Base-by-base conservation (phyloP, 2,888 invertebrate genomes). In the Spatulosminthurus flaviceps region DNA sequence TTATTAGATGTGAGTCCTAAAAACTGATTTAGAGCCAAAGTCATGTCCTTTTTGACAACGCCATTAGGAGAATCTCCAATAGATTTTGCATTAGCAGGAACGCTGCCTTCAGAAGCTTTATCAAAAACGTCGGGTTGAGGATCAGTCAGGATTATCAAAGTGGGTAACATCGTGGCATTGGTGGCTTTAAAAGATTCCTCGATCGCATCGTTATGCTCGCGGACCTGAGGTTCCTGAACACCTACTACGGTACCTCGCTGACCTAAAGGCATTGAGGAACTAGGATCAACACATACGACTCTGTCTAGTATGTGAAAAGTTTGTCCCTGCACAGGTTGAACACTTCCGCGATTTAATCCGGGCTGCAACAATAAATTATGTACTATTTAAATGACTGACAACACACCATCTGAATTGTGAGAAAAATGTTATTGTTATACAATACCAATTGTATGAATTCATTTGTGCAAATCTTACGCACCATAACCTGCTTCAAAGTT, bases 201-300 rank as follows among this genome's bases (percentile, higher is more conserved):
- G 75, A 79, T 80, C 16, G 81, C 75, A 22, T 81, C 82, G n/a
- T 80, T 79, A 28, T 69, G 42, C n/a, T 70, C 67, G 16, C 42
- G 71, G 21, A 82, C 78, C 22, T 82, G 81, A 0, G 84, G 84
- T 21, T 80, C 78, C 26, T 85, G 84, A 9, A 83, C 88, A 83
- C 90, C 95, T n/a, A 95, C 92, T 0, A 98, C 89, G 0, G 95
- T 97, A 34, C 98, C 98, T 82, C 92, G 91, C 13, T 91, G 89
- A 0, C 96, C 97, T 5, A 94, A 88, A 0, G 96, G 96, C 21
- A 95, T 94, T 0, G 93, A 90, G 86, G 92, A 93, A 75, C 92
- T 91, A 42, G 91, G 91, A 41, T 93, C 90, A 0, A 93, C 92
- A 86, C 93, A 92, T 4, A 97, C 92, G 69, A 98, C 92, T 74